Evolutionary conservation across 2,113 vertebrate genomes (phyloP), one percentile per base, ranked within the genome.

Genomic region (Arothron firmamentum): DNA sequence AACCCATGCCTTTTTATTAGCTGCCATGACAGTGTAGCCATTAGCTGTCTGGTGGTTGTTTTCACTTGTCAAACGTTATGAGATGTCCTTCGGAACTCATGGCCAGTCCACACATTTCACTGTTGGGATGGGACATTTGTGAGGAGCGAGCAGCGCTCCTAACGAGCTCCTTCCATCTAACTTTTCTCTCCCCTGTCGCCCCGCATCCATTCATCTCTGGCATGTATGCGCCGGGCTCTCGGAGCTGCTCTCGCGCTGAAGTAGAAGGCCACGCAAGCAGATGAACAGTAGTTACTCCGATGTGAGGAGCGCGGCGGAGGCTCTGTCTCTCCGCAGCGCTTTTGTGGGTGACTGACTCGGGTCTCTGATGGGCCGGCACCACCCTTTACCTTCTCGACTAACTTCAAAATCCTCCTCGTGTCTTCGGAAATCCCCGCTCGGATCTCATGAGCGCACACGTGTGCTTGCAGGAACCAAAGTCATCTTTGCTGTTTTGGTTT

Each of bases 1-100:
- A 73, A 68, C 60, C 59, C 83, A 72, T 85, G 80, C 63, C 68
- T 88, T 85, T 75, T 81, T 82, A 84, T 89, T 88, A 79, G 72
- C 46, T 50, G n/a, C 71, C 46, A 20, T 85, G 85, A 81, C 85
- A 85, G 76, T 75, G 15, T 10, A 57, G 67, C 82, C 61, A 81
- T 89, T 85, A 77, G 73, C 75, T 66, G 69, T 67, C 69, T 74
- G 81, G 76, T 85, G 82, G 72, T 45, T 72, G 52, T 82, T 74
- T 75, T 58, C 74, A 65, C 82, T 78, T 78, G 75, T 86, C 82
- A 82, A 42, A 41, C 57, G 52, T 69, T 77, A 76, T 56, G 62
- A 72, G 66, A 67, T 72, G 59, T 78, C 83, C 74, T 63, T 80
- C 74, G 71, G 49, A 82, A 74, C 77, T 78, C 84, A 78, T 51